Evolutionary conservation across 37 sponge, comb jelly and placozoan species (phyloP), one percentile per base, ranked within the genome.

Genomic region (Chondrilla cf. caribensis): DNA sequence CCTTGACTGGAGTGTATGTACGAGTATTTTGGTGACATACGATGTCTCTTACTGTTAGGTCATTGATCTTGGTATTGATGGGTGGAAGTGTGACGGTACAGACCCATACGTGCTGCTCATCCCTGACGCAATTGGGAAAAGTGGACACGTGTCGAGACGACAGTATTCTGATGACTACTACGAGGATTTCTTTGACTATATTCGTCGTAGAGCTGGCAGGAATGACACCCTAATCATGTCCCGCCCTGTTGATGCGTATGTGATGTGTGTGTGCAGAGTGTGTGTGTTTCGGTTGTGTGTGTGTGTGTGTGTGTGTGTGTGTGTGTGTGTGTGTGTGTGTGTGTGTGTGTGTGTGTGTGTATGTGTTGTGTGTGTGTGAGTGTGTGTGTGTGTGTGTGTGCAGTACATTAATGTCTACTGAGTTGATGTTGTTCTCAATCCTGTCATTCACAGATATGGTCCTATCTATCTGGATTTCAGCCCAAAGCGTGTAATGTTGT

Each of bases 41-140:
- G n/a, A n/a, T n/a, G n/a, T n/a, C n/a, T n/a, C n/a, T n/a, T n/a
- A 25, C 24, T 29, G 28, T 15, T 44, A 92, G 93, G 93, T 66
- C 9, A 65, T 93, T 6, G 28, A 42, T 7, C 47, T 75, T 43
- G 90, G 84, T 33, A 89, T 93, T 41, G 94, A 93, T 82, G 94
- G 94, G 6, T 93, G 94, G 94, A 93, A 93, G 72, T 93, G 94
- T 85, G 94, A 93, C 81, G 94, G 90, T 18, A 93, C 94, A 8
- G 94, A 93, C 38, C 90, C 90, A 37, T 93, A 93, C 70, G 81
- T 89, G 26, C 41, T 89, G 58, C 85, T 89, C 62, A 42, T 90
- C 29, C 55, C 85, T 1, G 59, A 83, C 11, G 66, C 94, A 11
- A 47, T 37, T 22, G 94, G 94, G 15, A 75, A 87, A 21, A 28